Conservation (phyloP, 2,113 vertebrate genomes). For the Eudorcas thomsonii region DNA sequence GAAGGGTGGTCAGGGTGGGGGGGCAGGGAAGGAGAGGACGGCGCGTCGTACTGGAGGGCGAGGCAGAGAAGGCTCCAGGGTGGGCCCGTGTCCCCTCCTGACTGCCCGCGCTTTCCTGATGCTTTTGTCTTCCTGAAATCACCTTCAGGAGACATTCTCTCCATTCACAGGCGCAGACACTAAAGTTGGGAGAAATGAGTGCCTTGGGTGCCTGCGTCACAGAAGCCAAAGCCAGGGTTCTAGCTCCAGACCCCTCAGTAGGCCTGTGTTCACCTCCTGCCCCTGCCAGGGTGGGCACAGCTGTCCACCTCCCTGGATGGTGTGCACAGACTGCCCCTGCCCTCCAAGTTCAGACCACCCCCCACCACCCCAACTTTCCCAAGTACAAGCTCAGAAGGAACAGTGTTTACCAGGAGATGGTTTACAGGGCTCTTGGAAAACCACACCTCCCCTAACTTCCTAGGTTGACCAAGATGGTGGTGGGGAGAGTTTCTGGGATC, state of each 20-base stretch:
- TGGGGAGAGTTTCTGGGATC: background rate
- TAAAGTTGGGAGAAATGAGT: background rate
- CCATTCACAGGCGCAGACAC: background rate
- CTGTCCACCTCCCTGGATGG: background rate
- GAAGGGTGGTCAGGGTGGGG: accelerated
- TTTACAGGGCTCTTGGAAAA: background rate
- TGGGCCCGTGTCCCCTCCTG: background rate
- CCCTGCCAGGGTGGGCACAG: background rate
- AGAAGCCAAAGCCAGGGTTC: background rate
- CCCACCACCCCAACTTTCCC: background rate
- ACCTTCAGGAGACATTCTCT: background rate
- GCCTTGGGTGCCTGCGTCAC: background rate
- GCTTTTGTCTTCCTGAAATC: background rate
- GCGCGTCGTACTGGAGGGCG: accelerated
- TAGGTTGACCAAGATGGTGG: background rate
- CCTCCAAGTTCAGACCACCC: background rate
- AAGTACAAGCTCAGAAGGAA: background rate
- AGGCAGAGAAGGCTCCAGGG: too few relatives aligned
- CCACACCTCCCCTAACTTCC: background rate
- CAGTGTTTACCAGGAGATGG: background rate
- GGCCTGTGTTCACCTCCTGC: background rate
- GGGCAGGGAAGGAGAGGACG: background rate
- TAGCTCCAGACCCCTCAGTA: background rate
- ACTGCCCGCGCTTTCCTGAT: accelerated
- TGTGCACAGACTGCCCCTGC: background rate